These are phyloP conservation scores for Dufourea novaeangliae DNA, from an alignment of 1,140 invertebrate species.

Conservation along the genomic window DNA sequence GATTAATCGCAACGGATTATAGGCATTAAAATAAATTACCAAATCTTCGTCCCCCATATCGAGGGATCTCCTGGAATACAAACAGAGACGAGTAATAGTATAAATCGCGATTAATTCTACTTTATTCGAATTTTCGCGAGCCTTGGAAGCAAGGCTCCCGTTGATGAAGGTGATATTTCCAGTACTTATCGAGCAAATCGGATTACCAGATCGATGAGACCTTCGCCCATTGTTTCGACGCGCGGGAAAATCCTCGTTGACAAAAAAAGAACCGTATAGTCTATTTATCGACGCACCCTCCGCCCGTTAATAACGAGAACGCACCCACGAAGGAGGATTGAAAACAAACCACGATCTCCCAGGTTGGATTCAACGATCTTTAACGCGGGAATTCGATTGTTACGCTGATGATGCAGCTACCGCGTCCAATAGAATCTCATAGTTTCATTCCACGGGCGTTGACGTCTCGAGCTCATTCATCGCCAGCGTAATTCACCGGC, in stretches of 20 bases:
- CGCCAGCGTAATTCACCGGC: not conserved
- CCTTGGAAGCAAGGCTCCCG: not conserved
- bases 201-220: slow-evolving; percentile 25
- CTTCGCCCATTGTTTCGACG: not conserved
- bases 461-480: not conserved
- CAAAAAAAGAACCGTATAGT: slow-evolving; percentile 7
- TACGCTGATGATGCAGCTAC: not conserved
- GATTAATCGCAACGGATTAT: not conserved
- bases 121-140: slow-evolving; percentile 11
- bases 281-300: slow-evolving; percentile 24
- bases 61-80: not conserved
- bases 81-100: not conserved
- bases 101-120: slow-evolving; percentile 21
- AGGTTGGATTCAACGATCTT: not conserved
- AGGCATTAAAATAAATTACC: not conserved
- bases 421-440: slow-evolving; percentile 5
- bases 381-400: not conserved
- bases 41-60: not conserved
- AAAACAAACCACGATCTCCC: too few species aligned
- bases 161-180: slow-evolving; percentile 29
- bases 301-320: not conserved
- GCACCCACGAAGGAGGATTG: not conserved
- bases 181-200: slow-evolving; percentile 34
- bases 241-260: not conserved
- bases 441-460: not conserved